Base-by-base conservation (phyloP, 2,888 invertebrate genomes). In the Drosophila flavopinicola region DNA sequence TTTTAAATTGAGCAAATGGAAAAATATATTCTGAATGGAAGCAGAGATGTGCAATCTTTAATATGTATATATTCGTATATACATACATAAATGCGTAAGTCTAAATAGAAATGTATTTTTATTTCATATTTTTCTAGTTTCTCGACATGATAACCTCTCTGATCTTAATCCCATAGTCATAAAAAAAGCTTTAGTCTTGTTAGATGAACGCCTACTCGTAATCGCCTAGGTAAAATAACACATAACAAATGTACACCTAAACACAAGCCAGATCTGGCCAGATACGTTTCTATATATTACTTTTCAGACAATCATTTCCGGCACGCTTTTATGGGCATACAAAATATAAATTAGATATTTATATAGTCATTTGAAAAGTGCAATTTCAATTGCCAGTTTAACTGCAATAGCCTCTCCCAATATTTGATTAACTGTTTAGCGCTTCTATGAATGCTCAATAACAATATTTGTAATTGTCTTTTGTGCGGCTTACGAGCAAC, bases 91-190 rank as follows among this genome's bases (percentile, higher is more conserved):
- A 15, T 45, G 7, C 17, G 9, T 11, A 24, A 30, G 29, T 44
- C 29, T 53, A 56, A 47, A 47, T 48, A 53, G 52, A 61, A 39
- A 42, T 24, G 1, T 24, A 5, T 29, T 44, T 29, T 44, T 17
- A 24, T 23, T 15, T 35, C 6, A 11, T 48, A 11, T 20, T 10
- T 39, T 23, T 53, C 45, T 47, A 10, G 30, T 71, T 77, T 56
- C 64, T 6, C 13, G 32, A 1, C 6, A 25, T 10, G 78, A 78
- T 78, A 78, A 48, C 75, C 69, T 51, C n/a, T 39, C 11, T 49
- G 67, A 66, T 42, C 70, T 59, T 58, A 53, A 44, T 53, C 37
- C 38, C 47, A 42, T 47, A 35, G 53, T 23, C 27, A 66, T 70
- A 29, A 41, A 39, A 27, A 39, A 20, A 37, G 38, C 10, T 33